Evolutionary conservation across 2,113 vertebrate genomes (phyloP), one percentile per base, ranked within the genome.

Genomic region (Phylloscopus trochiloides): DNA sequence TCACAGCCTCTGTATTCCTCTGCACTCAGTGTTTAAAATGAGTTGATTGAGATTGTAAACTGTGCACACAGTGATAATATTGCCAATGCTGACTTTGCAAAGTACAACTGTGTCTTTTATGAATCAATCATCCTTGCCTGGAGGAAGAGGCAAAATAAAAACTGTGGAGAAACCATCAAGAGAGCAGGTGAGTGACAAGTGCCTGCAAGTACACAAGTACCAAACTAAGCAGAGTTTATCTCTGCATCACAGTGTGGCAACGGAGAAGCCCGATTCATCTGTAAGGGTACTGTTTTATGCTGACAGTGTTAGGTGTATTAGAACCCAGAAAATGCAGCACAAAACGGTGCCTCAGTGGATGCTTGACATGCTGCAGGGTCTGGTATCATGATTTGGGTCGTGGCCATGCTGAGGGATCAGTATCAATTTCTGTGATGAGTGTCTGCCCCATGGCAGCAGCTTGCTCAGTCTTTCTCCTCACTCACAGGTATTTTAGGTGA

Each of bases 121-220:
- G 55, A 92, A 81, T 73, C 80, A 95, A 54, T 74, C 66, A 36
- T 47, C 36, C 20, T 18, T 57, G 58, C 57, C 86, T 81, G 31
- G 43, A 88, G 74, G 29, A 81, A 86, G 45, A 80, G 3, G 25
- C 29, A 93, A 92, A 76, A 66, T 50, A 88, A 94, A 94, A 59
- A 31, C 17, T 65, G 17, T n/a, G 51, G 32, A 84, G 61, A 90
- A 79, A 38, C 32, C 57, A 61, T 17, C 10, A 15, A 89, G 38
- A 75, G 17, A 83, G 20, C 29, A 73, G 13, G 20, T 36, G 63
- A 73, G 65, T 68, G 50, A 89, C 58, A 85, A 66, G 28, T 45
- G 4, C 14, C 57, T 88, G 42, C 16, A 67, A 36, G 8, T n/a
- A 29, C 18, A n/a, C 28, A 14, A 71, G 31, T 59, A 78, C 24